These are phyloP conservation scores for Epirrita christyi DNA, from an alignment of 2,888 invertebrate species.

Conservation along the genomic window DNA sequence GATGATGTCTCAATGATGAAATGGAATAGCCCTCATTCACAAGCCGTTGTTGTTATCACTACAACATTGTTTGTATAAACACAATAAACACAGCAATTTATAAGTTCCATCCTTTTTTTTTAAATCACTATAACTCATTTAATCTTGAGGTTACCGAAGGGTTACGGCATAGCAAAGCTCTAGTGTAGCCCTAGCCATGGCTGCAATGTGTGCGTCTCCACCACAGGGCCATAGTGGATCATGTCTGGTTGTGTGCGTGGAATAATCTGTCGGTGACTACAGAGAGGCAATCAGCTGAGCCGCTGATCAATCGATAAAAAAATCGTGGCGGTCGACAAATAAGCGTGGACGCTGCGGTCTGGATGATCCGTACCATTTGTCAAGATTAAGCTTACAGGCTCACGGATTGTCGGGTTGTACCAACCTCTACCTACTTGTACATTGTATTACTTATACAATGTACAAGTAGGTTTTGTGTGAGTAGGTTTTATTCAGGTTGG, in stretches of 20 bases:
- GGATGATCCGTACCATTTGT: conserved; percentile 82
- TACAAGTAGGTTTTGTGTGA: conserved; percentile 41
- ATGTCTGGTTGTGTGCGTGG: conserved; percentile 35
- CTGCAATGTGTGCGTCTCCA: conserved; percentile 4
- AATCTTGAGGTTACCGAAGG: neutral
- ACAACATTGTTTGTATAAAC: too few species aligned
- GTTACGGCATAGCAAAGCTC: neutral
- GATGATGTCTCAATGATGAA: too few species aligned
- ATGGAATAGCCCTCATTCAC: too few species aligned
- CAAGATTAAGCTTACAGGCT: conserved; percentile 74
- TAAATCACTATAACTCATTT: too few species aligned
- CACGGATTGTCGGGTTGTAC: conserved; percentile 20
- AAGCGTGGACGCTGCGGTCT: conserved; percentile 59
- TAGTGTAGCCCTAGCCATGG: neutral
- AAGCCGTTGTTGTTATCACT: too few species aligned
- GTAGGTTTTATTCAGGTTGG: conserved; percentile 15
- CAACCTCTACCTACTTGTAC: conserved; percentile 13
- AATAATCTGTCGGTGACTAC: conserved; percentile 79
- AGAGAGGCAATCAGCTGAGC: conserved; percentile 82
- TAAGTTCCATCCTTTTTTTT: too few species aligned
- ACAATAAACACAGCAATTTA: too few species aligned
- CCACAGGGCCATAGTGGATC: conserved; percentile 7
- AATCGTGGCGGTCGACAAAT: conserved; percentile 73
- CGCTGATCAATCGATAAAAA: conserved; percentile 82
- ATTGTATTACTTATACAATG: too few species aligned